Conservation (phyloP, 1,140 invertebrate genomes). For the Lordiphosa collinella region DNA sequence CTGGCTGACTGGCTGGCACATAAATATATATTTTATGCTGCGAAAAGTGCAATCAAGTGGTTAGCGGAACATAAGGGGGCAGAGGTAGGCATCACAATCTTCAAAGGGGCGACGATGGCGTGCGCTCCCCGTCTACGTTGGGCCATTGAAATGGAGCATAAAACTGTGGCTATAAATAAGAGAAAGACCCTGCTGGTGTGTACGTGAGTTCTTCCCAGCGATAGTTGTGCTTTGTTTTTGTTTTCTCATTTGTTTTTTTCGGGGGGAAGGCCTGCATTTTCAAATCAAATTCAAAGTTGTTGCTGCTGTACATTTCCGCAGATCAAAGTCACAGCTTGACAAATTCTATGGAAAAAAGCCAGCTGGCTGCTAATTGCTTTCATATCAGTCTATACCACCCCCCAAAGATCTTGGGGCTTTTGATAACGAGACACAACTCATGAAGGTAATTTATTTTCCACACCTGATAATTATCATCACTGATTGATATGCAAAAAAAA, state of each 20-base stretch:
- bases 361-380: constrained; percentile 71
- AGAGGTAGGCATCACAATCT: constrained; percentile 34
- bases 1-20: constrained; percentile 8
- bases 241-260: constrained; percentile 18
- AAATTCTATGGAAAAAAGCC: constrained; percentile 64
- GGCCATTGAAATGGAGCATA: constrained; percentile 76
- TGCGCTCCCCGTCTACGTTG: constrained; percentile 33
- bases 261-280: constrained; percentile 41
- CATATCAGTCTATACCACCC: constrained; percentile 52
- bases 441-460: constrained; percentile 45
- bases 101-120: constrained; percentile 62
- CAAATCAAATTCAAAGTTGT: constrained; percentile 72
- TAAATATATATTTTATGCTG: constrained; percentile 76
- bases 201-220: constrained; percentile 9
- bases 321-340: constrained; percentile 78
- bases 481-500: constrained; percentile 54
- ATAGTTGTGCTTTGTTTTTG: no score
- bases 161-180: constrained; percentile 76
- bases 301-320: constrained; percentile 73
- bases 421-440: constrained; percentile 54
- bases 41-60: constrained; percentile 76
- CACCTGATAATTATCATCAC: constrained; percentile 63
- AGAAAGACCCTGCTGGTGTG: constrained; percentile 47
- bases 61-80: constrained; percentile 25
- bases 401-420: constrained; percentile 10